Evolutionary conservation across 1,140 invertebrate species (phyloP).

Genomic region (Pseudomyrmex concolor): DNA sequence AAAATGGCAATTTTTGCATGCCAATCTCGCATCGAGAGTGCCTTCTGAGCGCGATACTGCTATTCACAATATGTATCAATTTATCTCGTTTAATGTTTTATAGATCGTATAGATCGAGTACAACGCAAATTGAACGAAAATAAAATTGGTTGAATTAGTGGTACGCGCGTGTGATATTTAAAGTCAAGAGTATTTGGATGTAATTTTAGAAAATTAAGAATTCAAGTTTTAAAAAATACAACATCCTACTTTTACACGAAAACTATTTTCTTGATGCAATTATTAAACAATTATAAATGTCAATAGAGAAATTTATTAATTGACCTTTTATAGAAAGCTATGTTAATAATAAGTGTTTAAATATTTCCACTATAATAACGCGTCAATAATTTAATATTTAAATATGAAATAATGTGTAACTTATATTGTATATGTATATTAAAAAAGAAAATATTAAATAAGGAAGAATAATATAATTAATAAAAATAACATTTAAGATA

Average conservation of each 20-base stretch:
- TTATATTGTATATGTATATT: neutral
- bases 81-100: constrained; percentile 36
- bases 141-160: constrained; percentile 9
- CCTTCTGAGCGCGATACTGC: neutral
- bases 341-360: neutral
- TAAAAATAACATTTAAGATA: no score
- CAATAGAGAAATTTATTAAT: neutral
- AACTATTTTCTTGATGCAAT: no score
- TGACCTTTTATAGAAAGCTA: constrained; percentile 12
- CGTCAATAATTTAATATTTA: constrained; percentile 28
- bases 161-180: neutral
- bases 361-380: constrained; percentile 29
- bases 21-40: constrained; percentile 16
- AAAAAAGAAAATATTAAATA: no score
- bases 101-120: neutral
- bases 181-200: no score
- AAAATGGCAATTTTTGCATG: constrained; percentile 38
- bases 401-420: constrained; percentile 7
- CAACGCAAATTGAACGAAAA: neutral
- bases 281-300: constrained; percentile 31
- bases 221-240: no score
- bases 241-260: no score
- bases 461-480: no score
- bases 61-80: constrained; percentile 41
- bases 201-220: no score